Percentiles rank a stretch among this genome's conserved stretches.
Conservation (phyloP, 2,797 vertebrate species). For the Poecilia picta region DNA sequence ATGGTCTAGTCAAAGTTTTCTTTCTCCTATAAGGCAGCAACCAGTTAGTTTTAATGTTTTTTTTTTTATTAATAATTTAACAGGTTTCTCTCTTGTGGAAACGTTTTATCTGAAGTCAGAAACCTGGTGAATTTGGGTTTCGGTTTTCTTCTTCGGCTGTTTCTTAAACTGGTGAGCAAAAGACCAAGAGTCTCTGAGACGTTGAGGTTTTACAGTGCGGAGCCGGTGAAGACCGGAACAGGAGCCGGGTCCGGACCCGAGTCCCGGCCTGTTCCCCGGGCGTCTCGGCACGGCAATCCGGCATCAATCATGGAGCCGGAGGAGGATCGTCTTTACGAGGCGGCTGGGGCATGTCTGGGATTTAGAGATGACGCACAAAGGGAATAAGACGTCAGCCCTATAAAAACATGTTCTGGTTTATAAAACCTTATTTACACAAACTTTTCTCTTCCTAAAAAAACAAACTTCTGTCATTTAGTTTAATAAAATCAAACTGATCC, state of each 20-base stretch:
- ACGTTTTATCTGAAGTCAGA: neutral
- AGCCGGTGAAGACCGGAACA: neutral
- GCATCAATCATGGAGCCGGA: constrained; percentile 34
- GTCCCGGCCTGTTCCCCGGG: neutral
- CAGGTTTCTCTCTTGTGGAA: neutral
- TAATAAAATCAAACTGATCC: too few species aligned
- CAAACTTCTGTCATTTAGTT: neutral
- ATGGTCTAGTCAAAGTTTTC: too few species aligned
- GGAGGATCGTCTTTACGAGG: constrained; percentile 30
- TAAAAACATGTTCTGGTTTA: neutral
- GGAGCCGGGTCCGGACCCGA: constrained; percentile 17
- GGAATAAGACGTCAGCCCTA: neutral
- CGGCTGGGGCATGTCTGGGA: constrained; percentile 15
- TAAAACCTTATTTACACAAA: too few species aligned
- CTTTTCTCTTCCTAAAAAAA: neutral
- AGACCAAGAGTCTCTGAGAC: neutral
- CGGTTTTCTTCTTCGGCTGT: neutral
- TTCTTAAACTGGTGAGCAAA: neutral
- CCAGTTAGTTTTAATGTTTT: neutral
- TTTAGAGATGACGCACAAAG: neutral
- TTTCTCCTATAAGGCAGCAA: neutral
- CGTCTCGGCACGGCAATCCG: constrained; percentile 22
- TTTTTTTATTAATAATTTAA: neutral
- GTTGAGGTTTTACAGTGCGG: neutral
- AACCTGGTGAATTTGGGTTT: neutral